Evolutionary conservation across 1,140 invertebrate genomes (phyloP).

Genomic region (Lutraria rhynchaena): DNA sequence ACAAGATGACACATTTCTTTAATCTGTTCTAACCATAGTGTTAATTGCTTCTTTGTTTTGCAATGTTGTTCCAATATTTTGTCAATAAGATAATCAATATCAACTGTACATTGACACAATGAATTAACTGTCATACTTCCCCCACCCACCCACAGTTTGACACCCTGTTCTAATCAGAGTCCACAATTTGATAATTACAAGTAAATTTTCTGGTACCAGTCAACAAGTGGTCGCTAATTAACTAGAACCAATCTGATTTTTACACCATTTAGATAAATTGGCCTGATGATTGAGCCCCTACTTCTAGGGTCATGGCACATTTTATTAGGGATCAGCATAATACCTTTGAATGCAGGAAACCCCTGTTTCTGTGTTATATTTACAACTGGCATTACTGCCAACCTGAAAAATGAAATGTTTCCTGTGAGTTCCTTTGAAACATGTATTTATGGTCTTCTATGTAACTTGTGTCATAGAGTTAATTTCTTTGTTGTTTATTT

Average conservation of each 20-base stretch:
- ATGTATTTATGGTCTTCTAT: background rate
- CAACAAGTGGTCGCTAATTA: conserved; percentile 36
- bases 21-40: no score
- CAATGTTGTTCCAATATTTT: no score
- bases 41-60: no score
- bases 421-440: background rate
- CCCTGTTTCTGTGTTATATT: background rate
- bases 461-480: no score
- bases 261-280: conserved; percentile 6
- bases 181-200: conserved; percentile 8
- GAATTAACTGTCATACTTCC: conserved; percentile 20
- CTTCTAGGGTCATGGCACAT: background rate
- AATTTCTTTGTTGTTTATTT: no score
- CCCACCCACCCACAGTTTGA: conserved; percentile 44
- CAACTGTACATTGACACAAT: background rate
- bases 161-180: background rate
- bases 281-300: conserved; percentile 3
- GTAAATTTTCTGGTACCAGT: conserved; percentile 26
- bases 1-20: no score
- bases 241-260: conserved; percentile 40
- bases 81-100: background rate
- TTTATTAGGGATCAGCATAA: conserved; percentile 1
- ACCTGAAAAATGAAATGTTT: conserved; percentile 27
- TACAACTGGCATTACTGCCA: background rate
- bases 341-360: conserved; percentile 29